Conservation (phyloP, 1,140 invertebrate genomes). For the Nylanderia fulva region DNA sequence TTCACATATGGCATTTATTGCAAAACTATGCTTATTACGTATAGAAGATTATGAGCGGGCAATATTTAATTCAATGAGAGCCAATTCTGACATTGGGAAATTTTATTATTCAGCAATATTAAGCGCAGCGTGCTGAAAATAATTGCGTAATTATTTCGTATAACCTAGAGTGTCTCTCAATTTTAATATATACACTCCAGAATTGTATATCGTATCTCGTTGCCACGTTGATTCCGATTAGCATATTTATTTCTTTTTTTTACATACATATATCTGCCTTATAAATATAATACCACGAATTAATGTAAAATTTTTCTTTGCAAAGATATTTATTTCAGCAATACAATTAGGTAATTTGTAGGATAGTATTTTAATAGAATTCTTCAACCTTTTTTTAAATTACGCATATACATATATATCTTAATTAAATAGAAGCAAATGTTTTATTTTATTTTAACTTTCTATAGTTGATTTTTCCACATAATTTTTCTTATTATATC, state of each 20-base stretch:
- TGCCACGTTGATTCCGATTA: not conserved
- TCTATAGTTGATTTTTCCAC: not conserved
- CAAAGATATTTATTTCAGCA: not conserved
- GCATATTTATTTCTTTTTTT: not conserved
- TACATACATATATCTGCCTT: not conserved
- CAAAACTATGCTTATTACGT: conserved; percentile 29
- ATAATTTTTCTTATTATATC: not conserved
- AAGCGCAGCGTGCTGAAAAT: not conserved
- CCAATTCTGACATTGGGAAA: conserved; percentile 15
- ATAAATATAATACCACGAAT: not conserved
- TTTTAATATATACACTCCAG: not conserved
- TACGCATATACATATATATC: not conserved
- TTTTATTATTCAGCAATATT: conserved; percentile 24
- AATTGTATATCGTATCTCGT: not conserved
- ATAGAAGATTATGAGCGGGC: not conserved
- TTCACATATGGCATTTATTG: not conserved
- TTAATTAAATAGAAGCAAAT: not conserved
- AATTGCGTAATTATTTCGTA: conserved; percentile 23
- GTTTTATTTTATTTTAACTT: not conserved
- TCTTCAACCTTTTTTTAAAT: not conserved
- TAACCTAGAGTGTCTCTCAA: not conserved
- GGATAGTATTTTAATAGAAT: not conserved
- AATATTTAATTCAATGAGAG: conserved; percentile 16
- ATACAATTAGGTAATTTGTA: not conserved
- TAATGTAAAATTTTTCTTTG: not conserved